Conservation (phyloP, 2,888 invertebrate genomes). For the Ganaspis brasiliensis region DNA sequence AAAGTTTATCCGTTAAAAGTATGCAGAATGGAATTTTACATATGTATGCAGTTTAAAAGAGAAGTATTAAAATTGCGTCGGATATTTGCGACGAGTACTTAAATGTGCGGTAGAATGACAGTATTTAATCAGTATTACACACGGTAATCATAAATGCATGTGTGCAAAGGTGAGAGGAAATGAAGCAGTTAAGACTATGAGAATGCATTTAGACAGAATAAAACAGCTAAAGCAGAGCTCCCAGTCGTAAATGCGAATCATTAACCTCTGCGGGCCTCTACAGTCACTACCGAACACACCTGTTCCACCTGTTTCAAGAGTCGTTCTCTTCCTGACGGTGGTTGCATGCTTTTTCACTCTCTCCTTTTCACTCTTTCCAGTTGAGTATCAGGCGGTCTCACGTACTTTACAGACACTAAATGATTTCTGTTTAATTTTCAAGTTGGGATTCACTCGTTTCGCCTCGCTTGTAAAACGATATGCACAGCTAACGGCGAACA, state of each 20-base stretch:
- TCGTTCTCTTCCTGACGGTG: conserved; percentile 36
- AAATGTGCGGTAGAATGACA: background rate
- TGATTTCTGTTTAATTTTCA: conserved; percentile 38
- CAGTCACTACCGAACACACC: conserved; percentile 40
- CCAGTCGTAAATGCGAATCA: conserved; percentile 33
- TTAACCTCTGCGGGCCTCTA: conserved; percentile 34
- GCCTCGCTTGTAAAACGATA: conserved; percentile 28
- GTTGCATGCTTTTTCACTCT: background rate
- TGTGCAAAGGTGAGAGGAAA: background rate
- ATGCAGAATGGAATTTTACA: too few species aligned
- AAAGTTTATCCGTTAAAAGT: too few species aligned
- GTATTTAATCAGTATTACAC: background rate
- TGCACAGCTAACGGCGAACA: conserved; percentile 8
- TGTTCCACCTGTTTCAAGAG: conserved; percentile 36
- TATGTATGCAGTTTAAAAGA: too few species aligned
- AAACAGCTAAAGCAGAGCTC: conserved; percentile 26
- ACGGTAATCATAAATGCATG: background rate
- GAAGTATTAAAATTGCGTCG: too few species aligned
- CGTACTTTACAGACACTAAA: conserved; percentile 15
- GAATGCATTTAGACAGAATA: conserved; percentile 23
- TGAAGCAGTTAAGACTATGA: conserved; percentile 10
- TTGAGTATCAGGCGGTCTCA: background rate
- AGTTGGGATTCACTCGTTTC: conserved; percentile 27
- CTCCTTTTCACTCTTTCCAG: background rate
- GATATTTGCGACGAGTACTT: too few species aligned